phyloP scores from a whole-genome alignment of 2,113 vertebrate species.

The Azemiops feae region DNA sequence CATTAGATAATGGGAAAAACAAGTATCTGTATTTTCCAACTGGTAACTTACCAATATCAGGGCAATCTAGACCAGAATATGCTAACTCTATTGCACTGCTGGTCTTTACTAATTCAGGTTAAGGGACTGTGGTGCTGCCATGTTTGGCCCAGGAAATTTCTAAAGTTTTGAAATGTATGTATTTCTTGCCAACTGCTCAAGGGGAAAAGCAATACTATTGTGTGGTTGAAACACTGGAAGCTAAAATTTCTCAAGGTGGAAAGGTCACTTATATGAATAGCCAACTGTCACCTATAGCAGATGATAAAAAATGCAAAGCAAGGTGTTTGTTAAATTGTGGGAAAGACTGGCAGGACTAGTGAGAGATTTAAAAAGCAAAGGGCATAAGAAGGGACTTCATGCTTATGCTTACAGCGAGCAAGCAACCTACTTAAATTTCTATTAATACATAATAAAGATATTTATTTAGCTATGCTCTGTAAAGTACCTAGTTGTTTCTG shows the following conservation, averaged over 20 bases:
- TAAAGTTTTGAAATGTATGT: neutral
- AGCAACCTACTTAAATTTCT: neutral
- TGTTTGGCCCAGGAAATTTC: neutral
- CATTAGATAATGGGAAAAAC: neutral
- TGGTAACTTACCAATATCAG: neutral
- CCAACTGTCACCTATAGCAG: neutral
- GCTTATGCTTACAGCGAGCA: neutral
- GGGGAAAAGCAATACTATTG: neutral
- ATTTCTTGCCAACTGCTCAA: neutral
- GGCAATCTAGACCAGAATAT: neutral
- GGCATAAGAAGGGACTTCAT: neutral
- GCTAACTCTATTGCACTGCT: neutral
- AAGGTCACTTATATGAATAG: neutral
- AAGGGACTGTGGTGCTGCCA: neutral
- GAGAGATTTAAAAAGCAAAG: neutral
- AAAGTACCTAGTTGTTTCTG: neutral
- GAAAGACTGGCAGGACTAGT: neutral
- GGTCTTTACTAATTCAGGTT: neutral
- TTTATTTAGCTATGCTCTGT: neutral
- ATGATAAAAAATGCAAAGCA: neutral
- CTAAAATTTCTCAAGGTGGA: neutral
- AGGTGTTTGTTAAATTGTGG: neutral
- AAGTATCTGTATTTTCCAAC: neutral
- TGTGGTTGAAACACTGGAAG: neutral
- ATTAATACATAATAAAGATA: neutral